A percentile compares a stretch with the other conserved stretches of the same genome.
phyloP scores from a whole-genome alignment of 2,797 vertebrate genomes.

The Bradypodion ventrale region DNA sequence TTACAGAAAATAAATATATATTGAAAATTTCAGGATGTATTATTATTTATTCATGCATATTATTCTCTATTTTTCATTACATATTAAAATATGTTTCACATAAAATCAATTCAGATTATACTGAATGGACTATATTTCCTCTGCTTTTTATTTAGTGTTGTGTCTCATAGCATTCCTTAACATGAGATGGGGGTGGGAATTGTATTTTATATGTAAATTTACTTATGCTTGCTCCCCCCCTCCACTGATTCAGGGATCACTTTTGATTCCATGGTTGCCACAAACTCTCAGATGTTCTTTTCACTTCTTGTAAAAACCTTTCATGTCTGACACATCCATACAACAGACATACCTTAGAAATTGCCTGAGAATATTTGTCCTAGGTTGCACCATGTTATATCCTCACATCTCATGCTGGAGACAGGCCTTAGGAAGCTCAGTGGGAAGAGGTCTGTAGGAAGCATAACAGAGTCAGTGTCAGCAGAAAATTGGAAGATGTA shows the following conservation, averaged over 20 bases:
- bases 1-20: slow-evolving; percentile 36
- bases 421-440: not conserved
- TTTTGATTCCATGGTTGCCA: not conserved
- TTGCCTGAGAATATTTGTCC: not conserved
- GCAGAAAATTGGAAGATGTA: no score
- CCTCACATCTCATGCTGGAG: not conserved
- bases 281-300: not conserved
- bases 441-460: not conserved
- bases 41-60: slow-evolving; percentile 42
- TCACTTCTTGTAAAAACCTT: not conserved
- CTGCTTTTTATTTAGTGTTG: slow-evolving; percentile 12
- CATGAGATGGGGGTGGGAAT: not conserved
- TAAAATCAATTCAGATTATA: slow-evolving; percentile 38
- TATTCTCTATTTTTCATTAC: slow-evolving; percentile 34
- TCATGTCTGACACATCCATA: not conserved
- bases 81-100: slow-evolving; percentile 41
- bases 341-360: not conserved
- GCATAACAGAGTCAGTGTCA: not conserved
- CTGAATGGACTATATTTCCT: slow-evolving; percentile 23
- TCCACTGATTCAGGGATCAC: not conserved
- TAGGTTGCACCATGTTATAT: not conserved
- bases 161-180: slow-evolving; percentile 1
- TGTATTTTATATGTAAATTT: slow-evolving; percentile 12
- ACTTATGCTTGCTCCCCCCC: not conserved
- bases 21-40: slow-evolving; percentile 15